These are phyloP conservation scores for Agonopterix alstromeriana DNA, from an alignment of 2,888 invertebrate genomes.

Conservation along the genomic window DNA sequence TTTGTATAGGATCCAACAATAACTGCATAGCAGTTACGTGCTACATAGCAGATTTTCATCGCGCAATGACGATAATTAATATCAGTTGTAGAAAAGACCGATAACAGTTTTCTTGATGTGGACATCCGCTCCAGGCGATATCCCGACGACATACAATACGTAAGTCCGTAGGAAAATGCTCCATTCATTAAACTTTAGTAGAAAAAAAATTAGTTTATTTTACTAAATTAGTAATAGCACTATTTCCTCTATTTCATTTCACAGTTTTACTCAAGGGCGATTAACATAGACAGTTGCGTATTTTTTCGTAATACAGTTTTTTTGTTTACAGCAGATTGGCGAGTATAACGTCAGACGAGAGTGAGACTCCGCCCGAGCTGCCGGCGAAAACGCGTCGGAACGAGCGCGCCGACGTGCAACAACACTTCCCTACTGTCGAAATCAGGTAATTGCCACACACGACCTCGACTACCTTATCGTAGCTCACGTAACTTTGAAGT, in stretches of 20 bases:
- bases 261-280: slow-evolving; percentile 1
- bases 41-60: too few species aligned
- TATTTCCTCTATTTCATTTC: background rate
- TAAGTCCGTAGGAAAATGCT: too few species aligned
- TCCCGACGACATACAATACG: too few species aligned
- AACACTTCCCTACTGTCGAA: slow-evolving; percentile 63
- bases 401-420: slow-evolving; percentile 66
- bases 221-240: background rate
- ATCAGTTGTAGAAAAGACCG: too few species aligned
- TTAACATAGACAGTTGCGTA: slow-evolving; percentile 2
- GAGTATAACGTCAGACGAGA: slow-evolving; percentile 64
- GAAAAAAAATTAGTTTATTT: too few species aligned
- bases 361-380: slow-evolving; percentile 77
- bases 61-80: too few species aligned
- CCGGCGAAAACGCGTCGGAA: slow-evolving; percentile 75
- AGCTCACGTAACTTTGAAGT: slow-evolving; percentile 5
- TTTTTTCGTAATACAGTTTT: slow-evolving; percentile 15
- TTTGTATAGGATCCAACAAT: too few species aligned
- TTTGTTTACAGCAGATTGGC: slow-evolving; percentile 38
- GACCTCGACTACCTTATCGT: slow-evolving; percentile 2
- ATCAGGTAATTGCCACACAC: slow-evolving; percentile 40
- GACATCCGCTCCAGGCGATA: too few species aligned
- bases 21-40: too few species aligned
- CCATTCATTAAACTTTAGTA: too few species aligned
- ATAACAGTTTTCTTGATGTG: too few species aligned